A percentile compares a stretch with the other conserved stretches of the same genome.
Conservation (phyloP, 2,888 invertebrate genomes). For the Neoitamus cyanurus region DNA sequence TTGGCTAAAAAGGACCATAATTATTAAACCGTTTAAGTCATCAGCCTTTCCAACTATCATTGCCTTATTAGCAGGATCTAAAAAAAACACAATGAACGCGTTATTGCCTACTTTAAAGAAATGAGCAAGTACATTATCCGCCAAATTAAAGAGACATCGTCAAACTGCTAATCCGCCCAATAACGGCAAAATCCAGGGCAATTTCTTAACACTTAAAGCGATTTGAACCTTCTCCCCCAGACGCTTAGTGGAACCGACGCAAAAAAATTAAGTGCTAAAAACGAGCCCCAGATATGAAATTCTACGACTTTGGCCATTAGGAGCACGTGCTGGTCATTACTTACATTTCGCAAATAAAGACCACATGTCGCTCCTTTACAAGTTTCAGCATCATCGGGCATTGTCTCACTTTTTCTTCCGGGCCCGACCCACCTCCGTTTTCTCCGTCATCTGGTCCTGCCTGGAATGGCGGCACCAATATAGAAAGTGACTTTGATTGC, state of each 20-base stretch:
- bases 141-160: not conserved
- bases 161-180: not conserved
- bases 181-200: not conserved
- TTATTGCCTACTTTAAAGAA: not conserved
- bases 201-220: not conserved
- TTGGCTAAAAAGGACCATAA: too few relatives aligned
- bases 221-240: not conserved
- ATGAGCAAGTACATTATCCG: not conserved
- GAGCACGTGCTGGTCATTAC: conserved; percentile 43
- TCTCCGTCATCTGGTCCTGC: not conserved
- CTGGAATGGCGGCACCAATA: not conserved
- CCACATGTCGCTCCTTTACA: conserved; percentile 43
- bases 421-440: not conserved
- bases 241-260: not conserved
- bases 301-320: conserved; percentile 44
- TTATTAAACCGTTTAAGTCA: too few relatives aligned
- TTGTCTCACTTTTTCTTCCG: conserved; percentile 39
- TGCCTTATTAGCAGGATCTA: not conserved
- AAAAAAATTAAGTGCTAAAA: conserved; percentile 5
- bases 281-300: conserved; percentile 27
- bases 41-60: too few relatives aligned
- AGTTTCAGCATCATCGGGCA: conserved; percentile 44
- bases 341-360: conserved; percentile 45
- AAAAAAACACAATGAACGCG: not conserved
- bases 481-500: not conserved